Base-by-base conservation (phyloP, 2,113 vertebrate genomes). In the Edolisoma coerulescens region DNA sequence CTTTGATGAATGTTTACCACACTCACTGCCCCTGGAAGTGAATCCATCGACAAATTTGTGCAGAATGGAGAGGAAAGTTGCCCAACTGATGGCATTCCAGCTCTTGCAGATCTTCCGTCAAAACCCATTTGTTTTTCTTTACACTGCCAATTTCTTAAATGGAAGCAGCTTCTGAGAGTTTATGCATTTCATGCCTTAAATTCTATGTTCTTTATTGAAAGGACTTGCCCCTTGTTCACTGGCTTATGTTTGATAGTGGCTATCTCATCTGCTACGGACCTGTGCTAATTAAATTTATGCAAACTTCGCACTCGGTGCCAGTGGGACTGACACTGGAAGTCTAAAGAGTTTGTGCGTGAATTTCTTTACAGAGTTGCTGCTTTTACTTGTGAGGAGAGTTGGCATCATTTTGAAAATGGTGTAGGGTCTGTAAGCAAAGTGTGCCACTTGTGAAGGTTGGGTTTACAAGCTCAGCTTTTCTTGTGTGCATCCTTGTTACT, bases 401-500 rank as follows among this genome's bases (percentile, higher is more conserved):
- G 28, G 4, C 24, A 57, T 24, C 0, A 30, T 42, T 68, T 13
- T 75, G 52, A 44, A 52, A 47, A 22, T 0, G 13, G 5, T 9
- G 4, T 28, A 17, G 54, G 22, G 7, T 49, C 53, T 3, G 1
- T 4, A 13, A 18, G 16, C 0, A 1, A 54, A 15, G 15, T 27
- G 39, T 27, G 28, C 6, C 20, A 6, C 53, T 82, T 64, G 33
- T n/a, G 59, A 39, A 16, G 7, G 19, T 21, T 83, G 44, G 19
- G 4, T 75, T 76, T 50, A 19, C 17, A n/a, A 65, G 13, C 11
- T 88, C 26, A 32, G 44, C 42, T 60, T 8, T 39, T 32, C 21
- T 4, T 41, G n/a, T 49, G 20, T 60, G 8, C 18, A 14, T 89
- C 42, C 22, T 14, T 67, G 12, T 24, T 33, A 8, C 33, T 45